Percentiles rank a stretch among this genome's conserved stretches.
Conservation (phyloP, 2,113 vertebrate species). For the Gasterosteus aculeatus region DNA sequence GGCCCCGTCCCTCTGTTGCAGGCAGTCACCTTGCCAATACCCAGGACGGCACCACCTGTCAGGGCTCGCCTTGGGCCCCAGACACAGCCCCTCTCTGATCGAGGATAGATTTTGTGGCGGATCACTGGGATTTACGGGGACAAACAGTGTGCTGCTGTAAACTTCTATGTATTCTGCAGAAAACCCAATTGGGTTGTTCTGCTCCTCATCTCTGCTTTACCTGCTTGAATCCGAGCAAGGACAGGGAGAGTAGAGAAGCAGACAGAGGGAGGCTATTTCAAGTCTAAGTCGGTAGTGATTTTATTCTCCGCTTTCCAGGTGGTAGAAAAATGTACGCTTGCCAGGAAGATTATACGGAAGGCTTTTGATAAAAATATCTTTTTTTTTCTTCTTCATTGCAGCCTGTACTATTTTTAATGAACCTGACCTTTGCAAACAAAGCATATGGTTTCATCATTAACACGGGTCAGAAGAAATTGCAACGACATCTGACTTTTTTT, state of each 20-base stretch:
- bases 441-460: constrained; percentile 39
- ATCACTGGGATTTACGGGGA: constrained; percentile 73
- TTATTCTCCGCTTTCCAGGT: constrained; percentile 17
- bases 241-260: constrained; percentile 25
- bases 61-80: constrained; percentile 62
- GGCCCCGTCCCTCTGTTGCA: constrained; percentile 55
- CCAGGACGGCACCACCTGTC: constrained; percentile 65
- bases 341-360: neutral
- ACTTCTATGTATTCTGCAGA: constrained; percentile 46
- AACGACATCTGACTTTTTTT: constrained; percentile 52
- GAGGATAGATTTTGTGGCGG: constrained; percentile 72
- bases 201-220: constrained; percentile 40
- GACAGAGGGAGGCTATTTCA: constrained; percentile 30
- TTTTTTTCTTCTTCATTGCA: neutral
- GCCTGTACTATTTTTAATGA: constrained; percentile 33
- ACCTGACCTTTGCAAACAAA: constrained; percentile 39
- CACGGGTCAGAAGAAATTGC: constrained; percentile 41
- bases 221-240: constrained; percentile 53
- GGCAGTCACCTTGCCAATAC: constrained; percentile 74
- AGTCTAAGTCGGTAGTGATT: constrained; percentile 34
- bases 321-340: neutral
- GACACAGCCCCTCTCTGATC: constrained; percentile 63
- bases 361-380: too few species aligned
- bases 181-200: constrained; percentile 56
- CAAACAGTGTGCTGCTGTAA: constrained; percentile 68